phyloP scores from a whole-genome alignment of 2,113 vertebrate species.

The Scatophagus argus region DNA sequence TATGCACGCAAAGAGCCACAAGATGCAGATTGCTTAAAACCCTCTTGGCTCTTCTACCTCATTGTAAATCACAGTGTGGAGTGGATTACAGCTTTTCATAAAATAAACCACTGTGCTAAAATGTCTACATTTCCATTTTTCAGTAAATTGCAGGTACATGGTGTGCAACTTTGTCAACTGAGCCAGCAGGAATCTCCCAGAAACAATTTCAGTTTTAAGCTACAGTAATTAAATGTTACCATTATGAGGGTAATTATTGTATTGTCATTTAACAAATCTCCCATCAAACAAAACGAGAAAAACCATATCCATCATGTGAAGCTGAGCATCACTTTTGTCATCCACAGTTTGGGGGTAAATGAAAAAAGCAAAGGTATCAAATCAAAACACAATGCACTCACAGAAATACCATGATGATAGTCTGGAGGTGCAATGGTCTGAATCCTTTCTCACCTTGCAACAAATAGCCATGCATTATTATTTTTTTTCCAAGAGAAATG shows the following conservation, averaged over 20 bases:
- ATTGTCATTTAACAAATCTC: background rate
- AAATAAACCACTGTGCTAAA: constrained; percentile 18
- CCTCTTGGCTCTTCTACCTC: constrained; percentile 53
- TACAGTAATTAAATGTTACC: constrained; percentile 24
- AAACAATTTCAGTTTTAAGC: constrained; percentile 13
- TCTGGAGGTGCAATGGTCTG: constrained; percentile 31
- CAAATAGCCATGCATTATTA: background rate
- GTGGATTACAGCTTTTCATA: constrained; percentile 28
- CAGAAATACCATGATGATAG: constrained; percentile 8
- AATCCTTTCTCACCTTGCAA: constrained; percentile 26
- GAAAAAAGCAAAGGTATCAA: constrained; percentile 31
- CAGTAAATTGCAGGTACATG: constrained; percentile 22
- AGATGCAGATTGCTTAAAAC: constrained; percentile 66
- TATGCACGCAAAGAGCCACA: constrained; percentile 57
- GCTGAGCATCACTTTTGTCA: constrained; percentile 17
- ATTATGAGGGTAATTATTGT: background rate
- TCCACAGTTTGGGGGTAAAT: background rate
- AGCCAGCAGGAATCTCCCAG: constrained; percentile 25
- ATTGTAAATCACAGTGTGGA: constrained; percentile 44
- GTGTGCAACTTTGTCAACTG: background rate
- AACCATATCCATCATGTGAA: background rate
- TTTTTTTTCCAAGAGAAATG: constrained; percentile 22
- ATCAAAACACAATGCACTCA: constrained; percentile 25
- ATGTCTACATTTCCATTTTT: constrained; percentile 12
- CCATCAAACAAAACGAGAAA: background rate